Percentiles rank a stretch among this genome's conserved stretches.
phyloP scores from a whole-genome alignment of 2,888 invertebrate genomes.

The Watsonalla binaria region DNA sequence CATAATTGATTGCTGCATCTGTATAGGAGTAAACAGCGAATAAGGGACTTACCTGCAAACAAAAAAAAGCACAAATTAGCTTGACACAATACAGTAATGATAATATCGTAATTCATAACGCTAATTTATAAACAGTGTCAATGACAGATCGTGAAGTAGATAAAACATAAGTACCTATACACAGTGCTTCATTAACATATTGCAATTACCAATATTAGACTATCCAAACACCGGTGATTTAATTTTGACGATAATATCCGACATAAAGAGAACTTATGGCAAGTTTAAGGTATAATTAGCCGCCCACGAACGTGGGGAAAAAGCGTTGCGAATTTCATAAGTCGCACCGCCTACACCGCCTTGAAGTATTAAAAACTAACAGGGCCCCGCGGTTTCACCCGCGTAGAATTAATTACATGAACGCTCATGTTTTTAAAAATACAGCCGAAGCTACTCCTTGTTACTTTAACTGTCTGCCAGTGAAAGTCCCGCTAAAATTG shows the following conservation, averaged over 20 bases:
- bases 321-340: constrained; percentile 67
- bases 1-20: neutral
- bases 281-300: constrained; percentile 60
- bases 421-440: too few species aligned
- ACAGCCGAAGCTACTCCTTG: too few species aligned
- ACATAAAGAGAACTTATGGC: constrained; percentile 47
- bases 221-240: constrained; percentile 36
- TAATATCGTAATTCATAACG: neutral
- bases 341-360: constrained; percentile 40
- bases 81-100: neutral
- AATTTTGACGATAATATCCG: constrained; percentile 48
- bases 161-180: neutral
- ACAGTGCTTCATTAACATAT: too few species aligned
- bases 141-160: neutral
- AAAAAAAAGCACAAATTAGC: constrained; percentile 13
- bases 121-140: neutral
- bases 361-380: constrained; percentile 38
- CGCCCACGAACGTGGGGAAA: constrained; percentile 58
- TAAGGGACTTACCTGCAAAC: constrained; percentile 49
- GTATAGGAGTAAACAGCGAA: neutral
- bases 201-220: constrained; percentile 23
- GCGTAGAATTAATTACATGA: too few species aligned
- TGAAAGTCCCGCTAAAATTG: too few species aligned
- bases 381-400: too few species aligned
- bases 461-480: too few species aligned